Conservation (phyloP, 2,113 vertebrate species). For the Rhea pennata region DNA sequence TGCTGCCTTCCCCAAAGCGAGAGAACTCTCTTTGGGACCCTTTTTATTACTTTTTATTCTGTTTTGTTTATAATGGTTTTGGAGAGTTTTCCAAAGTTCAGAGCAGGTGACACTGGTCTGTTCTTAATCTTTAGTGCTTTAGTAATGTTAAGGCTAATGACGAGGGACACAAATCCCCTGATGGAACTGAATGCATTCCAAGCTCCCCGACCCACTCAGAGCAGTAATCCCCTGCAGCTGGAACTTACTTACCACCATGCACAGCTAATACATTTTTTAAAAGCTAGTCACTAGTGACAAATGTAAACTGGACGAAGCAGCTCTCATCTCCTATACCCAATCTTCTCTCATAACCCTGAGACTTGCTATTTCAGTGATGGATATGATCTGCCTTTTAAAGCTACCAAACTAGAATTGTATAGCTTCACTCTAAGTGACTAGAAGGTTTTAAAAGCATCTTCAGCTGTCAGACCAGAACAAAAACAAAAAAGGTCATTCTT, state of each 20-base stretch:
- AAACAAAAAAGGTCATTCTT: conserved; percentile 79
- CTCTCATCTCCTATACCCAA: conserved; percentile 68
- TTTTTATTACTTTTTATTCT: not conserved
- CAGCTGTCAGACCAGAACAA: conserved; percentile 79
- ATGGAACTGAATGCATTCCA: conserved; percentile 92
- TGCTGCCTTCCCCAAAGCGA: not conserved
- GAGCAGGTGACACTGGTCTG: conserved; percentile 83
- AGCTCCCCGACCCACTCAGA: conserved; percentile 88
- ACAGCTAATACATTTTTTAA: conserved; percentile 95
- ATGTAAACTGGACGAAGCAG: conserved; percentile 85
- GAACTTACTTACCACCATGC: conserved; percentile 87
- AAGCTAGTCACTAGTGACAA: conserved; percentile 93
- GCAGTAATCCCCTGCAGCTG: conserved; percentile 98
- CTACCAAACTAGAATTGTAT: conserved; percentile 61
- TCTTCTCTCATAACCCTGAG: conserved; percentile 74
- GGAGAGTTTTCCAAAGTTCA: conserved; percentile 72
- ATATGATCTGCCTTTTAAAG: conserved; percentile 79
- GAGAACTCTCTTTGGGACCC: not conserved
- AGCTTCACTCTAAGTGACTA: conserved; percentile 79
- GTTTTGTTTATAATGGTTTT: conserved; percentile 54
- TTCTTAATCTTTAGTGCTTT: conserved; percentile 83
- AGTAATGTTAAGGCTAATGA: conserved; percentile 83
- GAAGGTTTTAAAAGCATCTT: conserved; percentile 82
- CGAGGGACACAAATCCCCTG: conserved; percentile 86
- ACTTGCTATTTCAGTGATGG: conserved; percentile 75